Evolutionary conservation across 2,797 vertebrate species (phyloP).

Genomic region (Gallirallus australis): DNA sequence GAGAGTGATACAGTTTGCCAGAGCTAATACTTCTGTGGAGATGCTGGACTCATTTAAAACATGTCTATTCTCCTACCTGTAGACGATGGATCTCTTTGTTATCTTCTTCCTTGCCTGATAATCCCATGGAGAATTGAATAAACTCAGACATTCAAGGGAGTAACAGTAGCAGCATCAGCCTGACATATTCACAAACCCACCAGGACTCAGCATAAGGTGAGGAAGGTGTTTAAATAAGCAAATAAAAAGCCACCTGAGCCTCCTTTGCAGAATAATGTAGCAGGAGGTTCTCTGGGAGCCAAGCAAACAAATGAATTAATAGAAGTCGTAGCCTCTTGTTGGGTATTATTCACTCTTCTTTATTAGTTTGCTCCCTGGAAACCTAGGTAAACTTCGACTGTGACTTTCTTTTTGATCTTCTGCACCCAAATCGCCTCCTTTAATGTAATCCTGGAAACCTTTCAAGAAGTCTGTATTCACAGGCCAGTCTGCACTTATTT

Average conservation of each 20-base stretch:
- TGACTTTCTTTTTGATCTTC: conserved; percentile 41
- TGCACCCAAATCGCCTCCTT: background rate
- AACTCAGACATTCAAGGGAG: conserved; percentile 10
- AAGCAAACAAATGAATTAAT: conserved; percentile 37
- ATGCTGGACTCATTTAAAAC: conserved; percentile 9
- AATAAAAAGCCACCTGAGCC: conserved; percentile 63
- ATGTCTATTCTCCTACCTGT: conserved; percentile 6
- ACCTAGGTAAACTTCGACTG: conserved; percentile 27
- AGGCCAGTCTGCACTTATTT: background rate
- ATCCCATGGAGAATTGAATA: conserved; percentile 4
- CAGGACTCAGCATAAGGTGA: background rate
- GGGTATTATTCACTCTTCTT: conserved; percentile 23
- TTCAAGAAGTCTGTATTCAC: conserved; percentile 13
- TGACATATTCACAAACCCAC: conserved; percentile 2
- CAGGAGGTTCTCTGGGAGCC: background rate
- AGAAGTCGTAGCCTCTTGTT: background rate
- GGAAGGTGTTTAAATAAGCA: conserved; percentile 32
- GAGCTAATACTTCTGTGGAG: conserved; percentile 16
- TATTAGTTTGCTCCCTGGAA: conserved; percentile 36
- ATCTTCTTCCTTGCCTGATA: background rate
- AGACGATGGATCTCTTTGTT: conserved; percentile 33
- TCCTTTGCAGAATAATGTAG: conserved; percentile 32
- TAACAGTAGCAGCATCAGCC: background rate
- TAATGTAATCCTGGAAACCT: conserved; percentile 38
- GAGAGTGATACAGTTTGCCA: conserved; percentile 41